phyloP scores from a whole-genome alignment of 92 coral and sea anemone genomes.

The Muricea muricata region DNA sequence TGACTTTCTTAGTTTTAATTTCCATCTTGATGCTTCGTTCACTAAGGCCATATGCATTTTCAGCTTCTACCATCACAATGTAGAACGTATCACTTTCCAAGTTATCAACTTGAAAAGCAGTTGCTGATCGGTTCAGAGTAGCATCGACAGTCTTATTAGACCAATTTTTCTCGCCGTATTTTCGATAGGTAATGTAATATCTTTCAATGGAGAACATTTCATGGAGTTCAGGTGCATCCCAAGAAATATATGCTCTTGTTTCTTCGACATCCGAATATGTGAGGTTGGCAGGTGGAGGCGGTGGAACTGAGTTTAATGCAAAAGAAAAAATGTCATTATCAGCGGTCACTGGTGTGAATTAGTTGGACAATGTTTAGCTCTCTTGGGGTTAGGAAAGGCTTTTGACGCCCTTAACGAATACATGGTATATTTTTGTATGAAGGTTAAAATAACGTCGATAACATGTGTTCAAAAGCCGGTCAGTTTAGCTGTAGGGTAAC shows the following conservation, averaged over 20 bases:
- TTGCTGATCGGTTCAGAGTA: background rate
- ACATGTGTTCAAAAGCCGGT: too few relatives aligned
- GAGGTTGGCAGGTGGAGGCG: slow-evolving; percentile 56
- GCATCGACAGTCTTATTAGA: slow-evolving; percentile 5
- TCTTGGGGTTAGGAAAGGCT: too few relatives aligned
- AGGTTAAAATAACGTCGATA: too few relatives aligned
- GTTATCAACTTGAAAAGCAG: slow-evolving; percentile 4
- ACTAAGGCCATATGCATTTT: slow-evolving; percentile 3
- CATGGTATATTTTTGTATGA: too few relatives aligned
- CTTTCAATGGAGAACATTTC: too few relatives aligned
- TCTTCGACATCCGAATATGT: slow-evolving; percentile 31
- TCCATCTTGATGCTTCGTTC: background rate
- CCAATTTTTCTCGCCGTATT: slow-evolving; percentile 8
- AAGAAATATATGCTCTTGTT: slow-evolving; percentile 32
- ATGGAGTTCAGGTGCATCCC: too few relatives aligned
- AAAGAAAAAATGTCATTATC: too few relatives aligned
- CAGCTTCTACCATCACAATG: slow-evolving; percentile 52
- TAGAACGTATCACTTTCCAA: slow-evolving; percentile 62
- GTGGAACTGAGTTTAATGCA: slow-evolving; percentile 46
- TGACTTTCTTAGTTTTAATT: slow-evolving; percentile 18
- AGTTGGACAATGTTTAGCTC: too few relatives aligned
- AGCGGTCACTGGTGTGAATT: too few relatives aligned
- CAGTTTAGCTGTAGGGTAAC: too few relatives aligned
- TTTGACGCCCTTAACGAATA: too few relatives aligned
- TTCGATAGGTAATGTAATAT: slow-evolving; percentile 31